phyloP scores from a whole-genome alignment of 2,113 vertebrate species.

The Sturnira hondurensis region DNA sequence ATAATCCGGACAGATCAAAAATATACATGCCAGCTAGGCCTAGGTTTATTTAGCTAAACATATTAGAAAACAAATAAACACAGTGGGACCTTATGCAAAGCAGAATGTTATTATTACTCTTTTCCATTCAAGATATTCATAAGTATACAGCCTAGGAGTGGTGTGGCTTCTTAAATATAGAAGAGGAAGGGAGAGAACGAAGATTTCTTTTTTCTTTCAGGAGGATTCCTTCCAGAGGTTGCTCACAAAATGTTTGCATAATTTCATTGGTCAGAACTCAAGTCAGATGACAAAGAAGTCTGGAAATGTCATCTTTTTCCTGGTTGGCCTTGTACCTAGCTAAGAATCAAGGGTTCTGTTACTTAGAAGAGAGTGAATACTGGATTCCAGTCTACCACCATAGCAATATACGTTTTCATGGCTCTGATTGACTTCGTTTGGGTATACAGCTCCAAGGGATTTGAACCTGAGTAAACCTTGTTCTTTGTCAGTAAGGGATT shows the following conservation, averaged over 20 bases:
- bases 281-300: not conserved
- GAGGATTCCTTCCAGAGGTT: not conserved
- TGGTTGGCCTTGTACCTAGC: not conserved
- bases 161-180: not conserved
- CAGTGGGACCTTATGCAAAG: not conserved
- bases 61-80: not conserved
- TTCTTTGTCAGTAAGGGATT: not conserved
- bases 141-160: not conserved
- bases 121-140: not conserved
- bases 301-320: slow-evolving; percentile 12
- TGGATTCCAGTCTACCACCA: not conserved
- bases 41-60: not conserved
- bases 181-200: not conserved
- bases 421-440: slow-evolving; percentile 11
- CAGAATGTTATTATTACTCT: not conserved
- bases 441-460: not conserved
- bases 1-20: not conserved
- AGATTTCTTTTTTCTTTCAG: not conserved
- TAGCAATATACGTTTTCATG: not conserved
- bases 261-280: not conserved
- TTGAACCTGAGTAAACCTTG: not conserved
- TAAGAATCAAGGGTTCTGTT: not conserved
- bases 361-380: not conserved
- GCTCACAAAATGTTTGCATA: not conserved
- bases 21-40: not conserved